These are phyloP conservation scores for Eleutherodactylus coqui DNA, from an alignment of 2,797 vertebrate genomes.

Conservation along the genomic window DNA sequence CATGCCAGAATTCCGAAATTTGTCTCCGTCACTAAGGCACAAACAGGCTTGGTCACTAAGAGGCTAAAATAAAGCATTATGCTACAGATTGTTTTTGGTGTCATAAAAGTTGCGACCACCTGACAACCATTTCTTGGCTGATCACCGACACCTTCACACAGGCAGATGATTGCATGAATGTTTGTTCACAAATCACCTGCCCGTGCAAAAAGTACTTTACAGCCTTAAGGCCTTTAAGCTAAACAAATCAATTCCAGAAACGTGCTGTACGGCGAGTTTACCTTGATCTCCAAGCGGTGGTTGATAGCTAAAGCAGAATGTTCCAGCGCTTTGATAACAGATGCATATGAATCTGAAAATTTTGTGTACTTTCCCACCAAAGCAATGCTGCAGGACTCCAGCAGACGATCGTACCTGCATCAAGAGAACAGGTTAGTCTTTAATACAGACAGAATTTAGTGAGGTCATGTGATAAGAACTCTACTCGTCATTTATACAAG, in stretches of 20 bases:
- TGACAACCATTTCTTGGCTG: too few species aligned
- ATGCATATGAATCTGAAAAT: slow-evolving; percentile 93
- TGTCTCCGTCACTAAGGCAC: too few species aligned
- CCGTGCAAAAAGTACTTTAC: too few species aligned
- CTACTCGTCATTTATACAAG: not conserved
- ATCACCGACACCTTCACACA: too few species aligned
- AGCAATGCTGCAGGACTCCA: slow-evolving; percentile 90
- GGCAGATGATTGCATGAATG: too few species aligned
- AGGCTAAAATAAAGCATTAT: too few species aligned
- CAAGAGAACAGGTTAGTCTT: not conserved
- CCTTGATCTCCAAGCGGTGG: slow-evolving; percentile 94
- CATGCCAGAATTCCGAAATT: too few species aligned
- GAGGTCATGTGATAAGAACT: not conserved
- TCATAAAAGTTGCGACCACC: too few species aligned
- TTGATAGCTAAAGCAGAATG: slow-evolving; percentile 95
- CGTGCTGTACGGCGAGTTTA: slow-evolving; percentile 62
- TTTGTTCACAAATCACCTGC: too few species aligned
- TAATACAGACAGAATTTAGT: too few species aligned
- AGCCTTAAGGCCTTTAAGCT: not conserved
- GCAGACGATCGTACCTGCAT: slow-evolving; percentile 87
- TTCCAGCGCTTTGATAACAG: slow-evolving; percentile 94
- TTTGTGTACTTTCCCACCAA: slow-evolving; percentile 97
- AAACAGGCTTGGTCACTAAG: too few species aligned
- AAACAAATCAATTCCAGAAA: not conserved
- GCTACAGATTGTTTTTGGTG: too few species aligned